phyloP scores from a whole-genome alignment of 2,797 vertebrate species.

The Crypturellus tataupa region DNA sequence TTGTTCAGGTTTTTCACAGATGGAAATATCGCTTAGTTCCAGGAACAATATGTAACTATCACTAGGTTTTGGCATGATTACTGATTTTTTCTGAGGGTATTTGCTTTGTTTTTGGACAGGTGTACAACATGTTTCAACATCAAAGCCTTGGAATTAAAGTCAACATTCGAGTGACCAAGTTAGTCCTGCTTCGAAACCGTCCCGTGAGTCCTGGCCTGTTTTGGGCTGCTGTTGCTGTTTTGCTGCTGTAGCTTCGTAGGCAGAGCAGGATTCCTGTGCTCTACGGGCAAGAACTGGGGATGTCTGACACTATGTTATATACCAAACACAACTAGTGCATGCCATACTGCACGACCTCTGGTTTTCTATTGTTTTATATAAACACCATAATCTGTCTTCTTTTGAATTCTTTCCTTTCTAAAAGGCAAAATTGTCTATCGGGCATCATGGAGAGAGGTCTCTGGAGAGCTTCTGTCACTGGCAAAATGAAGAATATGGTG shows the following conservation, averaged over 20 bases:
- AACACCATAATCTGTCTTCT: background rate
- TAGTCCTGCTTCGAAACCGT: slow-evolving; percentile 91
- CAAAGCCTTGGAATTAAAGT: slow-evolving; percentile 92
- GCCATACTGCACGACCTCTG: background rate
- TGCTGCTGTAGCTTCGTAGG: background rate
- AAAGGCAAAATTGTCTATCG: slow-evolving; percentile 90
- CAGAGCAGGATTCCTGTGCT: background rate
- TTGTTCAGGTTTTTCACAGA: background rate
- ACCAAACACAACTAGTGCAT: background rate
- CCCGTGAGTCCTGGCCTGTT: slow-evolving; percentile 85
- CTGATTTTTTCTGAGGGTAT: background rate
- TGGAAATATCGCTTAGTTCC: background rate
- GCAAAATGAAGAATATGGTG: slow-evolving; percentile 94
- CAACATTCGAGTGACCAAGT: slow-evolving; percentile 92
- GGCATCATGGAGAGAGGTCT: slow-evolving; percentile 94
- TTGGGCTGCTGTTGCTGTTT: background rate
- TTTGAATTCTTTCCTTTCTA: background rate
- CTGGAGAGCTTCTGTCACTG: slow-evolving; percentile 97
- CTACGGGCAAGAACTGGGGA: background rate
- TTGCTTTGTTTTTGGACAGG: slow-evolving; percentile 80
- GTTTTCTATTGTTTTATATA: background rate
- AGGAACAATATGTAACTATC: background rate
- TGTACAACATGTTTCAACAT: slow-evolving; percentile 98
- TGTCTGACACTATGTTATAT: background rate
- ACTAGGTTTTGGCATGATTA: background rate